Conservation (phyloP, 53 echinoderm and acorn worm genomes). For the Holothuria scabra region DNA sequence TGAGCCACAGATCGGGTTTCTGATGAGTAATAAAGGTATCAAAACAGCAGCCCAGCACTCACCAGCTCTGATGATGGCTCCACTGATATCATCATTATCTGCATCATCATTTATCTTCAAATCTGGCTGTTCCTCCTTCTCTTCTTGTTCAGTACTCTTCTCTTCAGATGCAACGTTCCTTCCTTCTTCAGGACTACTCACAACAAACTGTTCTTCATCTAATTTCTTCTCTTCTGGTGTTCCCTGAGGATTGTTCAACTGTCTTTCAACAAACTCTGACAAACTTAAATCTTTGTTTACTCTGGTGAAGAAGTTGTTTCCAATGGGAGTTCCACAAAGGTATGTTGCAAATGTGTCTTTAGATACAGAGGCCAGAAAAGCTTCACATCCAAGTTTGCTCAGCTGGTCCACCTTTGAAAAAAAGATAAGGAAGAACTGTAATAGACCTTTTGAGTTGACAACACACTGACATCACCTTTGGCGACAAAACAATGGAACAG, state of each 20-base stretch:
- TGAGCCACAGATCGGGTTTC: no score
- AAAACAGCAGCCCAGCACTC: background rate
- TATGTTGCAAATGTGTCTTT: slow-evolving; percentile 79
- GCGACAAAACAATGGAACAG: no score
- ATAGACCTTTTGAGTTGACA: no score
- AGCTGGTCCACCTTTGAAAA: slow-evolving; percentile 75
- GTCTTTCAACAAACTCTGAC: slow-evolving; percentile 75
- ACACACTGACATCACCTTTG: no score
- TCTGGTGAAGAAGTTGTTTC: slow-evolving; percentile 87
- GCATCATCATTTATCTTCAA: background rate
- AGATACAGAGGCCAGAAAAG: slow-evolving; percentile 77
- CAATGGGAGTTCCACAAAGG: slow-evolving; percentile 87
- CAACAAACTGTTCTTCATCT: slow-evolving; percentile 33
- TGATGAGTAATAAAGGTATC: no score
- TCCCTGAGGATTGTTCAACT: slow-evolving; percentile 4
- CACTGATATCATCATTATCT: background rate
- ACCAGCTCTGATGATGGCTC: slow-evolving; percentile 2
- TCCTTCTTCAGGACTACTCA: slow-evolving; percentile 11
- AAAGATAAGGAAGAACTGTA: slow-evolving; percentile 17
- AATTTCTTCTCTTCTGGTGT: background rate
- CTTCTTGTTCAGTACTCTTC: background rate
- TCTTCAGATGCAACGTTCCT: background rate
- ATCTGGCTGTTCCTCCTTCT: background rate
- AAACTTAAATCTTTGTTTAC: slow-evolving; percentile 86
- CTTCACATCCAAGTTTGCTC: slow-evolving; percentile 85